A percentile compares a stretch with the other conserved stretches of the same genome.
Conservation (phyloP, 2,113 vertebrate species). For the Neotragus moschatus region DNA sequence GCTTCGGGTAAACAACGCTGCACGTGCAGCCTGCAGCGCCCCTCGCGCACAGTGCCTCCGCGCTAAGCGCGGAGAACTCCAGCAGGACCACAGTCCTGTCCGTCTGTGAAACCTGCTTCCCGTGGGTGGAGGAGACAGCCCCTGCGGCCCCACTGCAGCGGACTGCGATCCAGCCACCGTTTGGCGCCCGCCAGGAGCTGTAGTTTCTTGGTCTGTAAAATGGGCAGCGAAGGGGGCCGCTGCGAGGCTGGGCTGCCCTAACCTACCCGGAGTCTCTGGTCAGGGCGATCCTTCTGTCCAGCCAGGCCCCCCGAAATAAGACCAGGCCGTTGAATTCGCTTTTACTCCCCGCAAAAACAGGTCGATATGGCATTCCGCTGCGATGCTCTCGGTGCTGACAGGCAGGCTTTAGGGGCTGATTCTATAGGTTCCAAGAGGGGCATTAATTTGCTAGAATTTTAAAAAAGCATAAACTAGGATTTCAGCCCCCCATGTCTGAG, state of each 20-base stretch:
- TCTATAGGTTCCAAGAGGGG: neutral
- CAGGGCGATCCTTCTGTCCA: accelerated
- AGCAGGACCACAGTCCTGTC: accelerated
- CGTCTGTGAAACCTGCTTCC: neutral
- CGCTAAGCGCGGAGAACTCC: too few species aligned
- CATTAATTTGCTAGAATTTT: neutral
- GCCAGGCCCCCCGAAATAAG: neutral
- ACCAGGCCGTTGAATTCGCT: neutral
- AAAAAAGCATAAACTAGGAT: neutral
- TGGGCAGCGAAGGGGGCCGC: neutral
- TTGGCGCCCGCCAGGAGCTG: too few species aligned
- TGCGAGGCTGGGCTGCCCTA: neutral
- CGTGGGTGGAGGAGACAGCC: neutral
- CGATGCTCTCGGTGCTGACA: neutral
- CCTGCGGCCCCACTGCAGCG: accelerated
- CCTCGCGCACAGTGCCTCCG: accelerated
- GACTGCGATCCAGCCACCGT: neutral
- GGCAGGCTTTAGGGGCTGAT: neutral
- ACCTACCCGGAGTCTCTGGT: neutral
- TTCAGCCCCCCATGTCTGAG: neutral
- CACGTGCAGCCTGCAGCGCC: accelerated
- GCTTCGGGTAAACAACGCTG: accelerated
- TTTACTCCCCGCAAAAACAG: neutral
- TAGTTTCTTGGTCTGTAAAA: neutral
- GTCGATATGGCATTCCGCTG: neutral